Base-by-base conservation (phyloP, 2,797 vertebrate genomes). In the Tapirus indicus region DNA sequence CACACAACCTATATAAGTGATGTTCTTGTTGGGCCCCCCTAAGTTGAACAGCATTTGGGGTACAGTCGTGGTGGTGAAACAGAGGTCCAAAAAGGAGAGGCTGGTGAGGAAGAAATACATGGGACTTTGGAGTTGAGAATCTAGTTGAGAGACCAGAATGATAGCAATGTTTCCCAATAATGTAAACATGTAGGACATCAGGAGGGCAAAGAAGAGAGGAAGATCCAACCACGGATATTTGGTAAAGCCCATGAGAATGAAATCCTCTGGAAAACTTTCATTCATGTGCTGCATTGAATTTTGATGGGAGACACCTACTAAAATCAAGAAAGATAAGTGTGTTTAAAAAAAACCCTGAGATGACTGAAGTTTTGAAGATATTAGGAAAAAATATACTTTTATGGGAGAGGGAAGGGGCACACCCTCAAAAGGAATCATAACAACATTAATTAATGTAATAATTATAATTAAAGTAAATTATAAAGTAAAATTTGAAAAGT, bases 91-190 rank as follows among this genome's bases (percentile, higher is more conserved):
- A 49, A 95, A 92, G 17, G 96, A 96, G 72, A 97, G 92, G n/a
- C 17, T 94, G 32, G 52, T 92, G 52, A 97, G 96, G 44, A 97
- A 97, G 79, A 96, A 91, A 75, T 97, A 97, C 96, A 97, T 96
- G 44, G 97, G 95, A 58, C 72, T 96, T 38, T 84, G 96, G 21
- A 98, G 94, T 27, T 96, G 96, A 66, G 79, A 80, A 75, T 98
- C 95, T 2, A 95, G 21, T 35, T 88, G 95, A 68, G 96, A 96
- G 9, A 93, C 72, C 35, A 95, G 86, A 62, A 95, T 96, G 60
- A 97, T 86, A 69, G 93, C 94, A 52, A 75, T 52, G 54, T 96
- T 97, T 52, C 93, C 96, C 52, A 88, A 52, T 23, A 97, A 13
- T 21, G 96, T 97, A 49, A 97, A 79, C 23, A 49, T 60, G 41